Base-by-base conservation (phyloP, 2,113 vertebrate species). In the Pantherophis guttatus region DNA sequence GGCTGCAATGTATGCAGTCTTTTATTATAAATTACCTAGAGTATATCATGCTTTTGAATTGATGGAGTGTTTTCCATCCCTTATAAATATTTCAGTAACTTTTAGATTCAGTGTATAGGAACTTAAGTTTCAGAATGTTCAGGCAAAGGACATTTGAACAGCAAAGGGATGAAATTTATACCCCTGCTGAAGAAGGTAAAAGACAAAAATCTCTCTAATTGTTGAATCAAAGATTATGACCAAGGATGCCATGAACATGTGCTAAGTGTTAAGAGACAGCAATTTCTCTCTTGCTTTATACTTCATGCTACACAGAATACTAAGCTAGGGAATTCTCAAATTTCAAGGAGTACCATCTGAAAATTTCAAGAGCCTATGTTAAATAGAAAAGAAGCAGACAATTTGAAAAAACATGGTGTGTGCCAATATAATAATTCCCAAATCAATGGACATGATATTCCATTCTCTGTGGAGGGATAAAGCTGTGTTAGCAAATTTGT, bases 21-120 rank as follows among this genome's bases (percentile, higher is more conserved):
- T 92, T 95, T 87, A 86, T 94, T 96, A 88, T 91, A 75, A 95
- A 95, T 93, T 93, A 93, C 52, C 55, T 44, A 86, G 93, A 70
- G 33, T 87, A 52, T 58, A 26, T 87, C 44, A 0, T 0, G 0
- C 88, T 86, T 95, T 91, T 91, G 93, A 91, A 89, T 94, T 95
- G 70, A 92, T 55, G n/a, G 48, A 8, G 0, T 92, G 58, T 44
- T 95, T 95, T 95, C 94, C 93, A 91, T 93, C 94, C 89, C 44
- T 94, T 58, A 87, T 94, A 91, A 94, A 91, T 95, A 93, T 75
- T 95, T 93, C 44, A 86, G 11, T 62, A 93, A 88, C 91, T 89
- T 94, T 62, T 87, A 87, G 93, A 85, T 53, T 91, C 13, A 59
- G 58, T 93, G 54, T 91, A 75, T 88, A 92, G 29, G 0, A 58